These are phyloP conservation scores for Acrobasis repandana DNA, from an alignment of 2,888 invertebrate species.

Conservation along the genomic window DNA sequence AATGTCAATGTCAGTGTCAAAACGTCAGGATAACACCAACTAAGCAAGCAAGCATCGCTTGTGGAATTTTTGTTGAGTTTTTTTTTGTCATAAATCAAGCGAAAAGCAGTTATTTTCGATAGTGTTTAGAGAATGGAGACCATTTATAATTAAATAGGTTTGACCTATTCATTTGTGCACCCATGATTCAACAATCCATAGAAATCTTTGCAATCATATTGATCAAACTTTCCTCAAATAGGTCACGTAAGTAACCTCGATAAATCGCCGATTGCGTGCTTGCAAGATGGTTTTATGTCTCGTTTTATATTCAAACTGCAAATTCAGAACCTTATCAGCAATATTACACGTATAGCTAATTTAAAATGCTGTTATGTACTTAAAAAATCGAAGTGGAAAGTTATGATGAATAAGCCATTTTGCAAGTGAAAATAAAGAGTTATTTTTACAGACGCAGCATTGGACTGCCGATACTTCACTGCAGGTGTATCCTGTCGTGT, in stretches of 20 bases:
- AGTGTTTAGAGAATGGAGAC: not conserved
- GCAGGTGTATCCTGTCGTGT: constrained; percentile 40
- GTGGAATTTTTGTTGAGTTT: not conserved
- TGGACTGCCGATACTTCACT: constrained; percentile 34
- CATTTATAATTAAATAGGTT: not conserved
- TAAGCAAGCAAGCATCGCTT: not conserved
- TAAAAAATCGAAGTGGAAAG: not conserved
- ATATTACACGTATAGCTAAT: not conserved
- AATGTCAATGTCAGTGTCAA: not conserved
- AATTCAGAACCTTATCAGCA: not conserved
- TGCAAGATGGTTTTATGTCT: constrained; percentile 17
- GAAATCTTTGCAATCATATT: constrained; percentile 10
- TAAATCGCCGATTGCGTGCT: constrained; percentile 14
- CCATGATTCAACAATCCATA: not conserved
- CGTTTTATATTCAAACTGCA: constrained; percentile 14
- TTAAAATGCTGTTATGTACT: not conserved
- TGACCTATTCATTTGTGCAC: not conserved
- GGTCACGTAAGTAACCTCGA: constrained; percentile 27
- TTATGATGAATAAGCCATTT: constrained; percentile 33
- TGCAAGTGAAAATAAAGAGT: constrained; percentile 37
- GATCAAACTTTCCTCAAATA: constrained; percentile 18
- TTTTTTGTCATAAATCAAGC: not conserved
- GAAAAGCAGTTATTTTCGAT: not conserved
- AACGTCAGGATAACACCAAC: not conserved
- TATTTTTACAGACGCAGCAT: constrained; percentile 47